Percentiles rank a stretch among this genome's conserved stretches.
phyloP scores from a whole-genome alignment of 2,888 invertebrate genomes.

The Drosophila histrio region DNA sequence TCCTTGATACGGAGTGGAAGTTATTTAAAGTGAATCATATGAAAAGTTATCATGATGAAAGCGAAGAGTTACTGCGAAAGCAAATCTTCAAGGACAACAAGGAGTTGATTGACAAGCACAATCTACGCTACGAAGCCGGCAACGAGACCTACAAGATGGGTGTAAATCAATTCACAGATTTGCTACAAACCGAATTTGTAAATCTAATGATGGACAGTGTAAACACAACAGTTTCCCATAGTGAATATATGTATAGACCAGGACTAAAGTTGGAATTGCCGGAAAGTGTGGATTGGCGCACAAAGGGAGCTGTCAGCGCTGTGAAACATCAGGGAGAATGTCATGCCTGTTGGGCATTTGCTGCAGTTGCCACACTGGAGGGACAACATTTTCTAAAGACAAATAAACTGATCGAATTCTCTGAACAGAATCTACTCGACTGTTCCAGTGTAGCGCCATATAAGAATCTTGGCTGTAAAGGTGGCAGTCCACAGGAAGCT shows the following conservation, averaged over 20 bases:
- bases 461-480: slow-evolving; percentile 97
- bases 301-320: slow-evolving; percentile 7
- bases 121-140: slow-evolving; percentile 14
- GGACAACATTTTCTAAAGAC: slow-evolving; percentile 93
- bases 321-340: slow-evolving; percentile 84
- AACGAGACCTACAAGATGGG: slow-evolving; percentile 27
- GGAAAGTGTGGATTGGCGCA: slow-evolving; percentile 28
- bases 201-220: background rate
- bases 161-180: slow-evolving; percentile 34
- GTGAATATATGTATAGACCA: slow-evolving; percentile 6
- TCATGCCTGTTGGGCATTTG: slow-evolving; percentile 98
- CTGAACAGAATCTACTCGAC: slow-evolving; percentile 96
- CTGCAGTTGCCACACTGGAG: slow-evolving; percentile 95
- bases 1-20: slow-evolving; percentile 9
- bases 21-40: slow-evolving; percentile 13
- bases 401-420: slow-evolving; percentile 90
- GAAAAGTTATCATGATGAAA: background rate
- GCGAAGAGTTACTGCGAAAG: slow-evolving; percentile 20
- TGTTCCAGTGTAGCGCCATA: slow-evolving; percentile 93
- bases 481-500: slow-evolving; percentile 94
- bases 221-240: background rate
- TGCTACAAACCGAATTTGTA: slow-evolving; percentile 14
- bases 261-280: slow-evolving; percentile 5
- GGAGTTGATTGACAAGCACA: slow-evolving; percentile 21
- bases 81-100: slow-evolving; percentile 32